Evolutionary conservation across 2,113 vertebrate genomes (phyloP), one percentile per base, ranked within the genome.

Genomic region (Bucco capensis): DNA sequence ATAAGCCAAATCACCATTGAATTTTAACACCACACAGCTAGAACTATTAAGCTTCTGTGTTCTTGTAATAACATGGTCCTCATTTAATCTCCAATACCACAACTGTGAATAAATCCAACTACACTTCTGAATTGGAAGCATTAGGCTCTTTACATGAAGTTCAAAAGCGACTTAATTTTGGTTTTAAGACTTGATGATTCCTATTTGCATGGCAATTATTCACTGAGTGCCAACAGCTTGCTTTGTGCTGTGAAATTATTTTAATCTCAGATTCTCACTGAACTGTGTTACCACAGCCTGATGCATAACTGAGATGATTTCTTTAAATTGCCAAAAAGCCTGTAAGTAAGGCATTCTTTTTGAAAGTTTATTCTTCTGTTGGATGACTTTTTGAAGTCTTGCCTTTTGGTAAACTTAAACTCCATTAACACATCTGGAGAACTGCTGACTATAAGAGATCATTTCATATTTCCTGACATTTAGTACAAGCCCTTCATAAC

Each of bases 401-500:
- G 76, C 79, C 93, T 96, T 94, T 70, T 90, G 84, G 89, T 89
- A 96, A 96, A 95, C 91, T 90, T 92, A 78, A 94, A 95, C 61
- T 89, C 84, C 78, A 95, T 95, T 96, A 95, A 94, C 83, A 94
- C 92, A 96, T 93, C 83, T 96, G 93, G 89, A 80, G 85, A 95
- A 93, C 83, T 92, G 95, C 95, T 96, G 92, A 94, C 79, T 86
- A 19, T 70, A 91, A 91, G 90, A 92, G 77, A 96, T 88, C 77
- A 91, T 94, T 96, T 95, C 91, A 92, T 95, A 92, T 88, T 96
- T 92, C 91, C 88, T 95, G 91, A 94, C 83, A 91, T 92, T 94
- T 86, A 86, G 64, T 95, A 82, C 61, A 88, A 94, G 75, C 53
- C 42, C 83, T 83, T 87, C 85, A 90, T 93, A 95, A 93, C 93